Evolutionary conservation across 37 sponge, comb jelly and placozoan species (phyloP), one percentile per base, ranked within the genome.

Genomic region (Mnemiopsis leidyi): DNA sequence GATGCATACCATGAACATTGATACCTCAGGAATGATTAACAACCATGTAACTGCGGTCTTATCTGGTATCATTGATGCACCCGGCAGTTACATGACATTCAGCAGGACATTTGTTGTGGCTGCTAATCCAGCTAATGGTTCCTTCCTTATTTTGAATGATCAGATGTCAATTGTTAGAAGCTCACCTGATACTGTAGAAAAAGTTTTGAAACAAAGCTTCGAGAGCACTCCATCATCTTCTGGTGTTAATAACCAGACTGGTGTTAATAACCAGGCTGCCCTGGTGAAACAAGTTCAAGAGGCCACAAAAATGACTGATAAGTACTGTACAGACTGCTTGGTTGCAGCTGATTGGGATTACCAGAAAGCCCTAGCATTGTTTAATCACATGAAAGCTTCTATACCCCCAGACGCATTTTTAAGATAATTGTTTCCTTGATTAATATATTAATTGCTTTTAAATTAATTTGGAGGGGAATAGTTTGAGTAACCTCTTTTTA

Each of bases 21-120:
- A 85, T 21, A 39, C 90, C 13, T 85, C 90, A 40, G 29, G 30
- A 2, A 7, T 85, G 90, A 40, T 40, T 2, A 40, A 85, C 29
- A 85, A 85, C 90, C 61, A 40, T 39, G 90, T 85, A 24, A 39
- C 90, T 36, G 90, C 90, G 5, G 48, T 85, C 35, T 40, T 85
- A 25, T 40, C 90, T 5, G 90, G 90, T 23, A 26, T 85, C 61
- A 85, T 85, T 23, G 90, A 85, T 85, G 38, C 30, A 23, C 40
- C 40, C 0, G 30, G 29, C 5, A 37, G 36, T 23, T 85, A 85
- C 61, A 38, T 39, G 35, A 40, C 90, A 13, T 85, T 85, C 26
- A 40, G 61, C 24, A 35, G 90, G 24, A 33, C 90, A 39, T 85
- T 85, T 25, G 61, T 85, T 25, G 61, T 85, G 39, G 40, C 61